A percentile compares a stretch with the other conserved stretches of the same genome.
Conservation (phyloP, 2,113 vertebrate genomes). For the Eptatretus burgeri region DNA sequence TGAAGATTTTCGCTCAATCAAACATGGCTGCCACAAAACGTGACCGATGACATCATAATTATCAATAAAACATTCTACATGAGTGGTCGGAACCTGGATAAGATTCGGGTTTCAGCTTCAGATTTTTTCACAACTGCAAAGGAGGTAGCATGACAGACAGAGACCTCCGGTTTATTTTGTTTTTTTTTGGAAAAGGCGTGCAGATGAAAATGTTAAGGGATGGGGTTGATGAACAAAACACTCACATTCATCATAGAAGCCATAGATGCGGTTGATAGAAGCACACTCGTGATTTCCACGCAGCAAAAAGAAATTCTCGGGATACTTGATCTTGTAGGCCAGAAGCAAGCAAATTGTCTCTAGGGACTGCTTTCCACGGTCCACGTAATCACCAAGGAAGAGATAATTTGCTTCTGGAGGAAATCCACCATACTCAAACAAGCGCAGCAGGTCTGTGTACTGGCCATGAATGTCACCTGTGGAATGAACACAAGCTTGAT, state of each 20-base stretch:
- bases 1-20: no score
- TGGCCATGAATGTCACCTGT: constrained; percentile 32
- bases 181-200: no score
- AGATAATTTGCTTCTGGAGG: constrained; percentile 37
- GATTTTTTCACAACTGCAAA: no score
- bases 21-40: no score
- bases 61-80: no score
- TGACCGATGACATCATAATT: no score
- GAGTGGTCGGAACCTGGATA: no score
- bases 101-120: no score
- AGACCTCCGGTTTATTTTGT: no score
- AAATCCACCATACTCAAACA: constrained; percentile 35
- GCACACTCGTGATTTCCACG: constrained; percentile 6
- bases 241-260: constrained; percentile 6
- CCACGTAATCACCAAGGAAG: constrained; percentile 32
- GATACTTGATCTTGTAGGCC: constrained; percentile 27
- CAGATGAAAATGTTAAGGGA: no score
- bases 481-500: neutral
- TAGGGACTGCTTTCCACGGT: constrained; percentile 27
- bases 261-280: neutral
- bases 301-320: constrained; percentile 13
- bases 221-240: neutral
- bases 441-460: constrained; percentile 31
- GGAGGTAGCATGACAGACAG: no score
- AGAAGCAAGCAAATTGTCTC: constrained; percentile 15